These are phyloP conservation scores for Cotesia chilonis DNA, from an alignment of 1,140 invertebrate species.

Conservation along the genomic window DNA sequence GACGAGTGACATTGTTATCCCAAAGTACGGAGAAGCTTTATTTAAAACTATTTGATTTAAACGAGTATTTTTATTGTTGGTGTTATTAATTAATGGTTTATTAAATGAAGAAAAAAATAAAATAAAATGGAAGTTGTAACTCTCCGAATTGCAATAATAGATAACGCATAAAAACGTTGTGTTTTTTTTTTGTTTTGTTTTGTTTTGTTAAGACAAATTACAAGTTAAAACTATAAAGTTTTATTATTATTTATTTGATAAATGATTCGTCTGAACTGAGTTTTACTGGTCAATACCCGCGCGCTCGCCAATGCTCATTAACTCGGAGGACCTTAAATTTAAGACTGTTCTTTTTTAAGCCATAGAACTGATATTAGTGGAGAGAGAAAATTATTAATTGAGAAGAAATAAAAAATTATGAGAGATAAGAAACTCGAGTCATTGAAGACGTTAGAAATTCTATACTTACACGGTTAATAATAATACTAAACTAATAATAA, in stretches of 20 bases:
- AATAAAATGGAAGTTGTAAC: too few species aligned
- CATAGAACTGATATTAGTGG: constrained; percentile 56
- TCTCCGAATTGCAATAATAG: too few species aligned
- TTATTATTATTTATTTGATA: not conserved
- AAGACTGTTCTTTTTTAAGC: constrained; percentile 56
- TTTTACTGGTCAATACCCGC: constrained; percentile 31
- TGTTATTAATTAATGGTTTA: constrained; percentile 9
- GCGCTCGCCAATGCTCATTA: constrained; percentile 39
- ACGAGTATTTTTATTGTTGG: constrained; percentile 6
- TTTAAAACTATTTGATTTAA: constrained; percentile 50
- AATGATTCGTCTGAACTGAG: constrained; percentile 22
- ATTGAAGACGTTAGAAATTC: constrained; percentile 6
- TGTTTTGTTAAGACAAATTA: too few species aligned
- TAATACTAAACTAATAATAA: not conserved
- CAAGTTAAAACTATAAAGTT: not conserved
- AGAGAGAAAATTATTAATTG: constrained; percentile 33
- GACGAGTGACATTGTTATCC: constrained; percentile 40
- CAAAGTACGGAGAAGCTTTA: constrained; percentile 43
- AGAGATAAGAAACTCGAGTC: constrained; percentile 11
- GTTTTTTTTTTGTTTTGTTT: constrained; percentile 1
- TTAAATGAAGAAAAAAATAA: not conserved
- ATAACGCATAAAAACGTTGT: not conserved
- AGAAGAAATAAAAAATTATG: constrained; percentile 21
- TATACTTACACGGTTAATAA: constrained; percentile 18
- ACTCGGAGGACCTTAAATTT: constrained; percentile 45